phyloP scores from a whole-genome alignment of 2,797 vertebrate genomes.

The Acrossocheilus wenchowensis region DNA sequence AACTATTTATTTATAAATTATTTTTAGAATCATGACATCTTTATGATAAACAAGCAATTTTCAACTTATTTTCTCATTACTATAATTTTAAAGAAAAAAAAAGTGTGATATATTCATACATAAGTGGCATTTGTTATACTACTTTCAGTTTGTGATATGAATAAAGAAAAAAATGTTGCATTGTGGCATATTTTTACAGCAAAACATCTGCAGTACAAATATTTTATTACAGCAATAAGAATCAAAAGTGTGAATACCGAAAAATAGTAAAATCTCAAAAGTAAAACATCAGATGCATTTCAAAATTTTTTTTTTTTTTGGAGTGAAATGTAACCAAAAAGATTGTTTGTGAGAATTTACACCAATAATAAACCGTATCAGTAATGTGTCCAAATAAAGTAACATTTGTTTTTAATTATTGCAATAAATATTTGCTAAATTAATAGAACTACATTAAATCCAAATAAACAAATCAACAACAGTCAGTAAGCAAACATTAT shows the following conservation, averaged over 20 bases:
- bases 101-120: not conserved
- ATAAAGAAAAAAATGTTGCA: too few relatives aligned
- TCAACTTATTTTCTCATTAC: too few relatives aligned
- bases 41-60: not conserved
- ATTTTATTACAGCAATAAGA: not conserved
- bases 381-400: not conserved
- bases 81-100: too few relatives aligned
- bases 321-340: too few relatives aligned
- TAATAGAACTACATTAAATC: not conserved
- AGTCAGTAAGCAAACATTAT: conserved; percentile 37
- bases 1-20: too few relatives aligned
- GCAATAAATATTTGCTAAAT: not conserved
- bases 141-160: too few relatives aligned
- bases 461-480: not conserved
- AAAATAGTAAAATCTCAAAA: not conserved
- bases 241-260: not conserved
- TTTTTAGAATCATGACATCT: not conserved
- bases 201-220: not conserved
- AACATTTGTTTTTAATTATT: not conserved
- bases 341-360: not conserved
- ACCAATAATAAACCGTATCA: not conserved
- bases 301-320: rapidly evolving
- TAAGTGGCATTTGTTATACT: not conserved
- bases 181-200: not conserved
- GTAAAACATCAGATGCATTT: not conserved